Base-by-base conservation (phyloP, 2,797 vertebrate species). In the Sparus aurata region DNA sequence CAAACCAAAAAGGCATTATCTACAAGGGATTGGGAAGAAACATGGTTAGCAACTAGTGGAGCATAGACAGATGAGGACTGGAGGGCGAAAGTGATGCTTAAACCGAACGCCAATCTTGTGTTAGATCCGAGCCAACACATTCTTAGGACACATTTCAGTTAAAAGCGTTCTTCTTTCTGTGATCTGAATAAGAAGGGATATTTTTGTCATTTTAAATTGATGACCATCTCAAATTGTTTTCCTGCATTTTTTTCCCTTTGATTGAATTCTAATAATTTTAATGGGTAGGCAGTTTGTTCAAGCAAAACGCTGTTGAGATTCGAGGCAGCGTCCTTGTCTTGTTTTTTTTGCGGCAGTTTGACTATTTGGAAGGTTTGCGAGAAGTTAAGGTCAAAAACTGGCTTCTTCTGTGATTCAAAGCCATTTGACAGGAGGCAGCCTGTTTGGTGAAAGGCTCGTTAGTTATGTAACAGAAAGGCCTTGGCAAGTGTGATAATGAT, bases 401-500 rank as follows among this genome's bases (percentile, higher is more conserved):
- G 65, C 66, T 61, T 25, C 23, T 65, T 17, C 30, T 72, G 2
- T 80, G 87, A 83, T 70, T 83, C 76, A 23, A 67, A 79, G 80
- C 50, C 68, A 34, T 74, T 83, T 54, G 77, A 82, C 74, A 87
- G 83, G 77, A 88, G 88, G 87, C 72, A 49, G 84, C 65, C 86
- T 85, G 83, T 80, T 84, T 69, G 76, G 49, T 81, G 65, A 88
- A 83, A 85, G 79, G 52, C 87, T 43, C 70, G 75, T 59, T 43
- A 10, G 73, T 93, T 91, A 79, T 82, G 75, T 70, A 91, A 91
- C 85, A 82, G 62, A 84, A 83, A 77, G 89, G 75, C 84, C 69
- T 79, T 55, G 75, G 75, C 84, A 85, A 91, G 91, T 80, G 85
- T 77, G 82, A 87, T 73, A 58, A 77, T 93, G 92, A 93, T 82